Evolutionary conservation across 2,888 invertebrate genomes (phyloP).

Genomic region (Mechanitis messenoides): DNA sequence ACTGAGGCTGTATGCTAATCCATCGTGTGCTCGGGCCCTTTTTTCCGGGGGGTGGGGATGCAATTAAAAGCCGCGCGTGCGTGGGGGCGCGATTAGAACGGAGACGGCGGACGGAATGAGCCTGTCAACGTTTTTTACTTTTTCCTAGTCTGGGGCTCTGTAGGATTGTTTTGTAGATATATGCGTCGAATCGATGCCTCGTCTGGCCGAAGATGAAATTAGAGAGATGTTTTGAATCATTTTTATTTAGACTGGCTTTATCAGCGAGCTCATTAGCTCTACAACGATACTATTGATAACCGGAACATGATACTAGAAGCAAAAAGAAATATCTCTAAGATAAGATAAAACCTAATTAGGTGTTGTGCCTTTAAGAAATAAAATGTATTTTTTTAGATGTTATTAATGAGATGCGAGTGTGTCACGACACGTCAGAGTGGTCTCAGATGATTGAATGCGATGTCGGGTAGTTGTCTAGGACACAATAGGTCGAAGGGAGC

Average conservation of each 20-base stretch:
- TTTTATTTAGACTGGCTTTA: background rate
- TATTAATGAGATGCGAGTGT: conserved; percentile 6
- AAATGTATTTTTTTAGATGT: too few species aligned
- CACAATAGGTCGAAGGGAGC: conserved; percentile 29
- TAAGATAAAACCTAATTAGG: background rate
- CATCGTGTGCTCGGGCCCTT: conserved; percentile 65
- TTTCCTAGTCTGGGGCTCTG: conserved; percentile 69
- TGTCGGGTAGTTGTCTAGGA: conserved; percentile 19
- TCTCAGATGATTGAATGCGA: conserved; percentile 10
- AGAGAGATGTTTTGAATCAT: conserved; percentile 2
- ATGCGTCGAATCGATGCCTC: conserved; percentile 49
- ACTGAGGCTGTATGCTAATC: conserved; percentile 74
- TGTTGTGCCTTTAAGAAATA: background rate
- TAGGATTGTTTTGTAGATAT: conserved; percentile 41
- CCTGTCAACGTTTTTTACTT: conserved; percentile 70
- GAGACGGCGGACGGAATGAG: conserved; percentile 70
- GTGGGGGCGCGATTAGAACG: conserved; percentile 74
- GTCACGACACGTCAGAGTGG: background rate
- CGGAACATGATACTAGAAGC: background rate
- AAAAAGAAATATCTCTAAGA: background rate
- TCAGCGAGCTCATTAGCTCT: background rate
- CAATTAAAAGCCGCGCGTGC: conserved; percentile 77
- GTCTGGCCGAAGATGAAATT: conserved; percentile 36
- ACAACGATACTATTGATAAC: too few species aligned
- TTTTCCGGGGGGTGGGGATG: conserved; percentile 73